Evolutionary conservation across 2,888 invertebrate genomes (phyloP), one percentile per base, ranked within the genome.

Genomic region (Orthosia incerta): DNA sequence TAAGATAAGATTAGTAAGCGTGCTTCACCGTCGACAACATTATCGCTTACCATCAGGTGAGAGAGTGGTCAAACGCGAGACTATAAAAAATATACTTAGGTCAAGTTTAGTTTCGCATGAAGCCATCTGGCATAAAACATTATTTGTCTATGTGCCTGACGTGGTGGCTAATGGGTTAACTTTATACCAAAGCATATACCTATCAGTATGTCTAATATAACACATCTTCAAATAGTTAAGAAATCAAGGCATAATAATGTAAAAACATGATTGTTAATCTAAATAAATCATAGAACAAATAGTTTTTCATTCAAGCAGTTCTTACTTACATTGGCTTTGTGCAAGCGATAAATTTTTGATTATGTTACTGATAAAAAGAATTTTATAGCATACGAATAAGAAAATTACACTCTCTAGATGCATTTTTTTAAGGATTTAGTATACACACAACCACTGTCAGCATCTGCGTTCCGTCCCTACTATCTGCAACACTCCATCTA

Each of bases 251-350:
- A 23, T 62, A 61, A 31, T 62, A 48, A 26, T 50, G 4, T 13
- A 9, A 66, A 12, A 16, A 16, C 20, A 16, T 26, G 16, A 23
- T 50, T 74, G 31, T 72, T 11, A 64, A 62, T 23, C 3, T n/a
- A 4, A 51, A 62, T 68, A 59, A 76, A 59, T 63, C 16, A 15
- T 46, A 18, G 12, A 57, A 39, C 2, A 15, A 20, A 15, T 12
- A 15, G 51, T 76, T 76, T 53, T 68, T 69, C 50, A 26, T 64
- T 77, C 55, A 51, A 51, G 20, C 45, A 59, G 11, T 26, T 12
- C 16, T 53, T 13, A 67, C n/a, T 15, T 20, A 56, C 0, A 56
- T 57, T 46, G 20, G 2, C 7, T 48, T 59, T 51, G 1, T 3
- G 13, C 11, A 16, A 7, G 13, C 57, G 13, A 75, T 20, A 51